These are phyloP conservation scores for Percopsis transmontana DNA, from an alignment of 2,113 vertebrate genomes.

Conservation along the genomic window DNA sequence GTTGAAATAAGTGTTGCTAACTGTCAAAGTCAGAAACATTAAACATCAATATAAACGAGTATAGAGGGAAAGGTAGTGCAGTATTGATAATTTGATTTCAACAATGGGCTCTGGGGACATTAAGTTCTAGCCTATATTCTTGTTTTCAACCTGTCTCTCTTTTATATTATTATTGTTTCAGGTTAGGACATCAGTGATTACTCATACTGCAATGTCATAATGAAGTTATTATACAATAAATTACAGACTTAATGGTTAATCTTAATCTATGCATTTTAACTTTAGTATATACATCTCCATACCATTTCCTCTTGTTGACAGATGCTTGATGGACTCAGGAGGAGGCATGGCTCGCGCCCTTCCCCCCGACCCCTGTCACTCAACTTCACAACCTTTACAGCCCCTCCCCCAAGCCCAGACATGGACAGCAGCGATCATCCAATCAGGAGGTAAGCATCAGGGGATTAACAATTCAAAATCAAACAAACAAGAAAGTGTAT, in stretches of 20 bases:
- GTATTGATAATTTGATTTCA: slow-evolving; percentile 8
- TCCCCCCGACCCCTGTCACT: slow-evolving; percentile 73
- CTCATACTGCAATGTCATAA: not conserved
- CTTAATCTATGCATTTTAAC: no score
- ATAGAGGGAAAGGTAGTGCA: not conserved
- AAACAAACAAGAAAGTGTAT: slow-evolving; percentile 40
- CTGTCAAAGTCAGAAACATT: not conserved
- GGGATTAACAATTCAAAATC: slow-evolving; percentile 47
- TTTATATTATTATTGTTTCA: not conserved
- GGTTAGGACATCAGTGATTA: not conserved
- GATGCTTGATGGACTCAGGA: slow-evolving; percentile 79
- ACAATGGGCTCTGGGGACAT: not conserved
- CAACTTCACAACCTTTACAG: slow-evolving; percentile 78
- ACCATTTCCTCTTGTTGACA: slow-evolving; percentile 35
- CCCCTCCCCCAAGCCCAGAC: slow-evolving; percentile 74
- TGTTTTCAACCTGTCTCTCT: not conserved
- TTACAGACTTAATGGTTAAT: not conserved
- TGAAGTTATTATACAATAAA: not conserved
- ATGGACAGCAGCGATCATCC: slow-evolving; percentile 77
- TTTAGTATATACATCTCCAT: no score
- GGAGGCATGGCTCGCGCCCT: slow-evolving; percentile 71
- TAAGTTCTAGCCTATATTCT: not conserved
- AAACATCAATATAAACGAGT: slow-evolving; percentile 15
- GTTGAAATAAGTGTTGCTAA: slow-evolving; percentile 43
- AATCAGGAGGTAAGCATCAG: slow-evolving; percentile 74